Percentiles rank a stretch among this genome's conserved stretches.
phyloP scores from a whole-genome alignment of 2,113 vertebrate genomes.

The Gyps fulvus region DNA sequence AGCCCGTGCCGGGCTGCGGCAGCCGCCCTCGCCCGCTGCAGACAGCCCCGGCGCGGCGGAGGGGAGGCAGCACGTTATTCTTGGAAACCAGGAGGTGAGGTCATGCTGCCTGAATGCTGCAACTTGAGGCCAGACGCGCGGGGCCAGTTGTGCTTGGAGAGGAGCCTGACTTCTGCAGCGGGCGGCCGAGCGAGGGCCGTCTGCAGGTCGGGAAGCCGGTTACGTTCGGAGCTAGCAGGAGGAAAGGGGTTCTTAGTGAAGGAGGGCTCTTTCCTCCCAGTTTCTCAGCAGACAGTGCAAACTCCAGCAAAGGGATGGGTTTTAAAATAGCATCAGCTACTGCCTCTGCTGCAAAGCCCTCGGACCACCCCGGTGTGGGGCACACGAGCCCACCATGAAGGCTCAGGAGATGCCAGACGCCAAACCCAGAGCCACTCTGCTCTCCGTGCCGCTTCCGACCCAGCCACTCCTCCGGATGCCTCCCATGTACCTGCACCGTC shows the following conservation, averaged over 20 bases:
- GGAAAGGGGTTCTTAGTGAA: not conserved
- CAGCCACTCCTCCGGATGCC: accelerated
- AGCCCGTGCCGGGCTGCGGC: not conserved
- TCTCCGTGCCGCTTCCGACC: accelerated
- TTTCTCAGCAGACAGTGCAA: not conserved
- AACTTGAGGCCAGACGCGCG: conserved; percentile 54
- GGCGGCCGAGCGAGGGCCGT: not conserved
- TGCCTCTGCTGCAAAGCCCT: not conserved
- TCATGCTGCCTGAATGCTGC: conserved; percentile 65
- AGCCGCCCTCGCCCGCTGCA: not conserved
- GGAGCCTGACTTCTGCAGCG: not conserved
- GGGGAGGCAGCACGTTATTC: conserved; percentile 41
- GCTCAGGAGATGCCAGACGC: not conserved
- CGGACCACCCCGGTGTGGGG: accelerated
- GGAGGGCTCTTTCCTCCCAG: not conserved
- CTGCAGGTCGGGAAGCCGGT: not conserved
- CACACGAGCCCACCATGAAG: not conserved
- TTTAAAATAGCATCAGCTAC: not conserved
- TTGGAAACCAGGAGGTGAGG: conserved; percentile 67
- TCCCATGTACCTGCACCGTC: not conserved
- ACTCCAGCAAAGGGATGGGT: not conserved
- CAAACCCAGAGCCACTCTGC: accelerated
- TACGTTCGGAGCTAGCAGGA: not conserved
- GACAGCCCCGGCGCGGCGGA: not conserved
- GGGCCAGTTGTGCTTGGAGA: conserved; percentile 39